Conservation (phyloP, 2,113 vertebrate species). For the Cercopithecus mona region DNA sequence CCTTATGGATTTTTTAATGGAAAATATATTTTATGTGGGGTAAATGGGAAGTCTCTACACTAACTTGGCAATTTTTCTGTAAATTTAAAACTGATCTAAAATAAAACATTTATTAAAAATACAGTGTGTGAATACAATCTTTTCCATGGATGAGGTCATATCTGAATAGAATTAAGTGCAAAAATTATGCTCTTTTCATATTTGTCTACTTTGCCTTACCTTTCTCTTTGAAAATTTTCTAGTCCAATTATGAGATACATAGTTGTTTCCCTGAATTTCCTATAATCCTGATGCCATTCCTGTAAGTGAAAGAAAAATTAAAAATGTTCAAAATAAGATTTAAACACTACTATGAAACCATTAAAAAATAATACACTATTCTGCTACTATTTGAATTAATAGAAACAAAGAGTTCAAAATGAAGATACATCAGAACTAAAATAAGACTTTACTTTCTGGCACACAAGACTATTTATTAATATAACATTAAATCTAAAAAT, state of each 20-base stretch:
- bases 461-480: neutral
- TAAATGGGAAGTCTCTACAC: neutral
- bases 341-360: neutral
- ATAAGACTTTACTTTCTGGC: neutral
- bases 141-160: neutral
- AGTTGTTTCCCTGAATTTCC: conserved; percentile 94
- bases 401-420: conserved; percentile 8
- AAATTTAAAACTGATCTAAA: conserved; percentile 15
- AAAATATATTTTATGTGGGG: neutral
- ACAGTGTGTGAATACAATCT: neutral
- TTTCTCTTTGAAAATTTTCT: conserved; percentile 96
- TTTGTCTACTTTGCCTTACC: conserved; percentile 76
- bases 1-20: neutral
- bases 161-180: neutral
- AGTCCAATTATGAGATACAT: conserved; percentile 95
- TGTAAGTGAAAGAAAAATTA: conserved; percentile 79
- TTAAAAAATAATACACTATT: neutral
- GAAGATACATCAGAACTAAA: conserved; percentile 3
- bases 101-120: conserved; percentile 31
- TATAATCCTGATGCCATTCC: conserved; percentile 97
- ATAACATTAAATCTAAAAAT: neutral
- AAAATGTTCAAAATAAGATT: neutral
- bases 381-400: neutral
- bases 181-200: neutral
- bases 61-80: neutral